A percentile compares a stretch with the other conserved stretches of the same genome.
phyloP scores from a whole-genome alignment of 2,113 vertebrate species.

The Xiphophorus hellerii region DNA sequence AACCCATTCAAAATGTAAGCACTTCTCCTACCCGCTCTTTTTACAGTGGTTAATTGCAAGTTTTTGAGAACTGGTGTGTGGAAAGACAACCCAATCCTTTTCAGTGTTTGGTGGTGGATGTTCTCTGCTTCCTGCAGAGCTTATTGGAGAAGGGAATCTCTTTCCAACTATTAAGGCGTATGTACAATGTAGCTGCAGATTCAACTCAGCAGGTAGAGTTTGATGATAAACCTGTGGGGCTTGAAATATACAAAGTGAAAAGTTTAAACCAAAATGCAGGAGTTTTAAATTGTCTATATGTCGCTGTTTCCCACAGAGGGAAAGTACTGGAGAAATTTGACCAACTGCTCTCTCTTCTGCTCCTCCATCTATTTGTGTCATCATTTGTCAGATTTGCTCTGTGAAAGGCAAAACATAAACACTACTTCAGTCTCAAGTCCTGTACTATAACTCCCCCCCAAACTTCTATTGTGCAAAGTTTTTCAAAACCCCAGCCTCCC shows the following conservation, averaged over 20 bases:
- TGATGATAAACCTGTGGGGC: no score
- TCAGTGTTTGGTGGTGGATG: no score
- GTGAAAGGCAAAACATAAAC: slow-evolving; percentile 30
- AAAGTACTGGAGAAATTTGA: slow-evolving; percentile 47
- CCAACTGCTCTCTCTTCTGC: slow-evolving; percentile 51
- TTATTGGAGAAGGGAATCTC: no score
- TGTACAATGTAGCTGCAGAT: no score
- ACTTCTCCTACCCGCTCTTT: no score
- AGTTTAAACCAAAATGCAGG: neutral
- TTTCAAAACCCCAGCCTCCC: slow-evolving; percentile 27
- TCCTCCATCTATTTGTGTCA: slow-evolving; percentile 50
- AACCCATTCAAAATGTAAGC: no score
- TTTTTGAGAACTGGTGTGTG: no score
- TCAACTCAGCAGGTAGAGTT: no score
- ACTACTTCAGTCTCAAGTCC: slow-evolving; percentile 44
- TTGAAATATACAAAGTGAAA: neutral
- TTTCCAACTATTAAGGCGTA: no score
- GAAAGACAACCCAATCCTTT: no score
- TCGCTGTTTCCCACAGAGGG: slow-evolving; percentile 42
- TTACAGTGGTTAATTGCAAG: no score
- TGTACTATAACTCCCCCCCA: slow-evolving; percentile 71
- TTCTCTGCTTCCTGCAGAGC: no score
- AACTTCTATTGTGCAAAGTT: slow-evolving; percentile 47
- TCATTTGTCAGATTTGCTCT: slow-evolving; percentile 28
- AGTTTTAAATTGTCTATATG: slow-evolving; percentile 9